These are phyloP conservation scores for Oophaga pumilio DNA, from an alignment of 2,113 vertebrate genomes.

Conservation along the genomic window DNA sequence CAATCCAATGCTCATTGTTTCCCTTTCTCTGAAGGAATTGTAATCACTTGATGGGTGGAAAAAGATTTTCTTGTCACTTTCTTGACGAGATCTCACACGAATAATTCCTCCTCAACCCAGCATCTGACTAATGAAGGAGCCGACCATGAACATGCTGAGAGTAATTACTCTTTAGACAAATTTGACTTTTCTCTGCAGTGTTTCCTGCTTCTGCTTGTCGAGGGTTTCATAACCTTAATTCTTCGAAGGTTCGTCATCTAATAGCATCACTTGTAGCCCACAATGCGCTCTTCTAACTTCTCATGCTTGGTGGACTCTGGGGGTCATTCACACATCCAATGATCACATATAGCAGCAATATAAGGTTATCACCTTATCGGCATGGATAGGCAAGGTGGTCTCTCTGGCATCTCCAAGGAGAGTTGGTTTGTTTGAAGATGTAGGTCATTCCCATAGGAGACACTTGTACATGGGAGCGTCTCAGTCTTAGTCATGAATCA, in stretches of 20 bases:
- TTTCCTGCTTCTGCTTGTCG: conserved; percentile 44
- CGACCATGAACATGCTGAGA: background rate
- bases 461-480: background rate
- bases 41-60: conserved; percentile 20
- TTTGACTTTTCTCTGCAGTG: conserved; percentile 22
- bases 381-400: background rate
- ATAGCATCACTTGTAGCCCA: background rate
- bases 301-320: background rate
- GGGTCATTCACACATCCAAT: background rate
- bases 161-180: background rate
- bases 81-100: conserved; percentile 14
- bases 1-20: background rate
- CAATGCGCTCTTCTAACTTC: background rate
- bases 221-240: conserved; percentile 17
- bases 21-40: background rate
- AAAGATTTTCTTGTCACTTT: conserved; percentile 20
- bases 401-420: background rate
- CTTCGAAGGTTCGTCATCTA: conserved; percentile 27
- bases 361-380: background rate
- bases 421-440: background rate
- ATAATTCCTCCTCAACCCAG: background rate
- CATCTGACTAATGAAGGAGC: conserved; percentile 28
- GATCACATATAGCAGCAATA: background rate
- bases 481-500: background rate
- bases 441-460: background rate